Percentiles rank a stretch among this genome's conserved stretches.
These are phyloP conservation scores for Lasioglossum figueresi DNA, from an alignment of 2,888 invertebrate genomes.

Conservation along the genomic window DNA sequence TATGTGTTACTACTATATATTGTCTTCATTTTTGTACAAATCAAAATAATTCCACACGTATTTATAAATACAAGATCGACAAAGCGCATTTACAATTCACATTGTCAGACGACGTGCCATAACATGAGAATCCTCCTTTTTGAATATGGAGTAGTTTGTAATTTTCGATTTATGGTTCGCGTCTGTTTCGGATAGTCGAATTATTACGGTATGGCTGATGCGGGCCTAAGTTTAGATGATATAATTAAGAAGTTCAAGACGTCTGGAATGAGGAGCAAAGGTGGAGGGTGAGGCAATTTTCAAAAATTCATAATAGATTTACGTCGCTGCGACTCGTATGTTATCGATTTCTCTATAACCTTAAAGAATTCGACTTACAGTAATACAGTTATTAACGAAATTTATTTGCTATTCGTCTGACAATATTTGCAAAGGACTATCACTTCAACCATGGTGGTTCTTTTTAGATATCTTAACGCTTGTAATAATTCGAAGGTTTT, in stretches of 20 bases:
- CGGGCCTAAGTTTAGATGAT: slow-evolving; percentile 82
- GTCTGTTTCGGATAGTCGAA: slow-evolving; percentile 52
- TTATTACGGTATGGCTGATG: slow-evolving; percentile 77
- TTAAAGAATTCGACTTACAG: slow-evolving; percentile 27
- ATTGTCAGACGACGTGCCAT: too few relatives aligned
- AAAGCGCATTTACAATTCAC: background rate
- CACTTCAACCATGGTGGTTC: background rate
- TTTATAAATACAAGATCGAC: background rate
- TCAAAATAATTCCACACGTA: background rate
- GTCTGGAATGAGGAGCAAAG: slow-evolving; percentile 77
- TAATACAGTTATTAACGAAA: slow-evolving; percentile 2
- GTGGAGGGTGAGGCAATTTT: slow-evolving; percentile 75
- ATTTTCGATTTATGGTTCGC: slow-evolving; percentile 43
- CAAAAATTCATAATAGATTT: slow-evolving; percentile 28
- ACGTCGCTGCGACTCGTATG: background rate
- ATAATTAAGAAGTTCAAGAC: slow-evolving; percentile 83
- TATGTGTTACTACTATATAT: background rate
- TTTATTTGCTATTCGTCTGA: background rate
- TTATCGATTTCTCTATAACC: slow-evolving; percentile 57
- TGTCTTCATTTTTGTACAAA: background rate
- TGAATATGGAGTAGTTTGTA: slow-evolving; percentile 14
- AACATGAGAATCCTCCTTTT: background rate
- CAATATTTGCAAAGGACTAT: background rate
- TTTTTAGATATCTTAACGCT: background rate
- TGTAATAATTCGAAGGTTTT: background rate